phyloP scores from a whole-genome alignment of 2,797 vertebrate species.

The Etheostoma perlongum region DNA sequence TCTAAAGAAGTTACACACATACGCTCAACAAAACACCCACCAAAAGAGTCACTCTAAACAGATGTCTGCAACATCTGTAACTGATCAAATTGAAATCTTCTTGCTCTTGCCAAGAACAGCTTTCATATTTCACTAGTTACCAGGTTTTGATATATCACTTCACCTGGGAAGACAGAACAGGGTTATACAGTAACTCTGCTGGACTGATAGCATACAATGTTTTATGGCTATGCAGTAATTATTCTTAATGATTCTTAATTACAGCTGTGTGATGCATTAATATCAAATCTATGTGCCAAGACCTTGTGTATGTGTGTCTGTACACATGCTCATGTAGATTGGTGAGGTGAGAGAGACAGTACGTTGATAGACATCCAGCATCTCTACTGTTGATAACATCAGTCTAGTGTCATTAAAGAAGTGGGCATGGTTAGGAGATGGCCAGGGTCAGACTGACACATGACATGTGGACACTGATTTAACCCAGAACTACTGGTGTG shows the following conservation, averaged over 20 bases:
- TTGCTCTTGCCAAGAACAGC: conserved; percentile 22
- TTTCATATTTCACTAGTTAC: conserved; percentile 42
- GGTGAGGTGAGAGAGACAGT: conserved; percentile 10
- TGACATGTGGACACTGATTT: no score
- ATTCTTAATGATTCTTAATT: conserved; percentile 74
- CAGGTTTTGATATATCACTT: conserved; percentile 27
- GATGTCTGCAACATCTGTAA: conserved; percentile 50
- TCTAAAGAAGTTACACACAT: conserved; percentile 41
- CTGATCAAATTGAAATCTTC: conserved; percentile 42
- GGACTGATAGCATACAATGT: conserved; percentile 22
- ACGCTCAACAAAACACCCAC: conserved; percentile 20
- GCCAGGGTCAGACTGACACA: no score
- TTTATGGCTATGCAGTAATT: conserved; percentile 62
- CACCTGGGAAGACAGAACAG: conserved; percentile 19
- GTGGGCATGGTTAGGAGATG: no score
- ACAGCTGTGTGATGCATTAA: conserved; percentile 58
- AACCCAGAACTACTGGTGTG: no score
- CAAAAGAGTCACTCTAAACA: conserved; percentile 37
- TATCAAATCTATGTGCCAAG: conserved; percentile 45
- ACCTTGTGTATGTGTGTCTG: conserved; percentile 9
- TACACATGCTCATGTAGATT: not conserved
- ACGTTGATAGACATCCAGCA: conserved; percentile 42
- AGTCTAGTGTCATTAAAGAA: no score
- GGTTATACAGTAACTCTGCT: conserved; percentile 39
- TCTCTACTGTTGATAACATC: not conserved